These are phyloP conservation scores for Thereva nobilitata DNA, from an alignment of 2,888 invertebrate genomes.

Conservation along the genomic window DNA sequence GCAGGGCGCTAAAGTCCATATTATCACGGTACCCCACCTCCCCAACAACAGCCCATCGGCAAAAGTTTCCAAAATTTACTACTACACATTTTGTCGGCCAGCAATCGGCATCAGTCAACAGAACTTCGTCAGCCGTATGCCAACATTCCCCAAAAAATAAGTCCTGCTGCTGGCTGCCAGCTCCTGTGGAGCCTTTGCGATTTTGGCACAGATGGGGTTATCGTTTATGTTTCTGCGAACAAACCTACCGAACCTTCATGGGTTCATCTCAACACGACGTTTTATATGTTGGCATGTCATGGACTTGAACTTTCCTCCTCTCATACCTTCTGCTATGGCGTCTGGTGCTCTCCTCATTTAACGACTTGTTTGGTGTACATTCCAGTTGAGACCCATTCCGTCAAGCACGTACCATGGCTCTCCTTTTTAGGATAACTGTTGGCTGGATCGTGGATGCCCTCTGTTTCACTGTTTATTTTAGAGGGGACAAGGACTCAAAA, in stretches of 20 bases:
- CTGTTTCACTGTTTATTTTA: constrained; percentile 7
- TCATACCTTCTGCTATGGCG: neutral
- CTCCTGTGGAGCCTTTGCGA: constrained; percentile 11
- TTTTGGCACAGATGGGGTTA: constrained; percentile 32
- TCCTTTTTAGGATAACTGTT: neutral
- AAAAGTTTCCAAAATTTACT: constrained; percentile 31
- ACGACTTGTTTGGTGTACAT: constrained; percentile 31
- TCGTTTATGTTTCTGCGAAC: constrained; percentile 24
- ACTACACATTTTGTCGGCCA: constrained; percentile 29
- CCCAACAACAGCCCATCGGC: neutral
- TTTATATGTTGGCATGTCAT: constrained; percentile 27
- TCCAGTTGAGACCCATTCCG: constrained; percentile 9
- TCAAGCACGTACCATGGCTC: constrained; percentile 8
- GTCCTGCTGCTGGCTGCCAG: neutral
- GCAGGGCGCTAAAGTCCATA: constrained; percentile 17
- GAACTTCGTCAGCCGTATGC: constrained; percentile 13
- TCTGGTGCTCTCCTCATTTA: constrained; percentile 29
- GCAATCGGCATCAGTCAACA: constrained; percentile 23
- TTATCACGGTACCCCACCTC: constrained; percentile 16
- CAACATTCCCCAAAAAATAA: too few relatives aligned
- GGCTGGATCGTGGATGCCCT: constrained; percentile 4
- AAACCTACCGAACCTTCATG: constrained; percentile 10
- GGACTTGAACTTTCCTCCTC: constrained; percentile 26
- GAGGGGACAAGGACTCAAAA: constrained; percentile 5
- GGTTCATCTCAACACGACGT: constrained; percentile 25